Percentiles rank a stretch among this genome's conserved stretches.
Evolutionary conservation across 2,888 invertebrate species (phyloP).

Genomic region (Dasysyrphus albostriatus): DNA sequence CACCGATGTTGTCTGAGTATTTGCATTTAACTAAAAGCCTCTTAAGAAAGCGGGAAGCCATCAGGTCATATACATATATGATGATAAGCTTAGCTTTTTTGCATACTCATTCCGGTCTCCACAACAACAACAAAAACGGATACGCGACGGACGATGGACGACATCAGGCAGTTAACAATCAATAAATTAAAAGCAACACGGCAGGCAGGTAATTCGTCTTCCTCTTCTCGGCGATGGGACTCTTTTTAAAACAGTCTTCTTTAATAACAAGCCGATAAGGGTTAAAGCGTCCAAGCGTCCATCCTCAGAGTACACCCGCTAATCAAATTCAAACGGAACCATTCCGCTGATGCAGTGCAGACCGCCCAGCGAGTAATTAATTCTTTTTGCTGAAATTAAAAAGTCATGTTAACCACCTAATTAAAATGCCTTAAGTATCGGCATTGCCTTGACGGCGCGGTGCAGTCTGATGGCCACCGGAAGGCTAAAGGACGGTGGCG

Average conservation of each 20-base stretch:
- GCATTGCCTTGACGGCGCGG: constrained; percentile 65
- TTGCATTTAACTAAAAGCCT: constrained; percentile 75
- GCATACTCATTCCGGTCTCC: constrained; percentile 29
- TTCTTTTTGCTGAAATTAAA: constrained; percentile 84
- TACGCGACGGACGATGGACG: constrained; percentile 39
- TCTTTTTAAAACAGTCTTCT: constrained; percentile 47
- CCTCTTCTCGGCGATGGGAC: constrained; percentile 1
- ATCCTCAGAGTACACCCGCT: constrained; percentile 58
- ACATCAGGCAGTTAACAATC: constrained; percentile 72
- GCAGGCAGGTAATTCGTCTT: constrained; percentile 73
- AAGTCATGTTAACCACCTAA: constrained; percentile 84
- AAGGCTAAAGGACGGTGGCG: constrained; percentile 46
- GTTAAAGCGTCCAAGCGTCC: constrained; percentile 61
- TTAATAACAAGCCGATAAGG: constrained; percentile 53
- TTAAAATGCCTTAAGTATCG: constrained; percentile 82
- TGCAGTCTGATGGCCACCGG: constrained; percentile 50
- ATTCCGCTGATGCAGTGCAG: constrained; percentile 62
- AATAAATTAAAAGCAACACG: constrained; percentile 76
- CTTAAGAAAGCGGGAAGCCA: constrained; percentile 62
- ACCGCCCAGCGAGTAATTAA: constrained; percentile 84
- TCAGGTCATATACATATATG: too few relatives aligned
- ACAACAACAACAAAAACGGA: constrained; percentile 3
- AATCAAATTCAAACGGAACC: constrained; percentile 74
- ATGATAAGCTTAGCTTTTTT: constrained; percentile 66
- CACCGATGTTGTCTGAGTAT: constrained; percentile 15